phyloP scores from a whole-genome alignment of 2,888 invertebrate species.

The Heterodera filipjevi region DNA sequence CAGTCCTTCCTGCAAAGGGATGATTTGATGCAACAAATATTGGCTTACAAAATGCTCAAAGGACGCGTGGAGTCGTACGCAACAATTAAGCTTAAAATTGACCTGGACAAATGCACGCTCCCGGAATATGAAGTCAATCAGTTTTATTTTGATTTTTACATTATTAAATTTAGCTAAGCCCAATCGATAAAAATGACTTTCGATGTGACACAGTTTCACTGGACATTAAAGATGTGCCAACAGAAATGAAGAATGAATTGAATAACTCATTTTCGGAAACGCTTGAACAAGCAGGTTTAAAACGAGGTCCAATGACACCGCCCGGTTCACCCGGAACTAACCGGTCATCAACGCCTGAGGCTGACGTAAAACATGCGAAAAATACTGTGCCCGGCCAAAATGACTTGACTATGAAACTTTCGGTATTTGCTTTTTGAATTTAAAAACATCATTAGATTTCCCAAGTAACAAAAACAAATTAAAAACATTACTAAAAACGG shows the following conservation, averaged over 20 bases:
- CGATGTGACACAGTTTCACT: neutral
- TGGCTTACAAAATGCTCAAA: constrained; percentile 34
- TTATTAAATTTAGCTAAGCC: neutral
- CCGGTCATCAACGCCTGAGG: constrained; percentile 9
- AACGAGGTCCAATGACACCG: constrained; percentile 27
- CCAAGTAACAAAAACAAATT: too few species aligned
- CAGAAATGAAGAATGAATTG: neutral
- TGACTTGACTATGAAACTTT: neutral
- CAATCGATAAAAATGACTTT: neutral
- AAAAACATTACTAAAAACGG: too few species aligned
- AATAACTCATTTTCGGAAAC: neutral
- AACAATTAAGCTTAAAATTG: constrained; percentile 24
- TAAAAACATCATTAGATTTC: too few species aligned
- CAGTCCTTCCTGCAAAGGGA: constrained; percentile 28
- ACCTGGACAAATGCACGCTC: constrained; percentile 30
- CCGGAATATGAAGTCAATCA: constrained; percentile 32
- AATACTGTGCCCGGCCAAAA: neutral
- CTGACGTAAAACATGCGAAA: neutral
- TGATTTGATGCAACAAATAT: constrained; percentile 33
- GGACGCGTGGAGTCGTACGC: constrained; percentile 34
- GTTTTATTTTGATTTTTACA: neutral
- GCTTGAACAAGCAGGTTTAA: neutral
- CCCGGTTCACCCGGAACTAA: constrained; percentile 26
- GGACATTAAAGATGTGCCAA: neutral
- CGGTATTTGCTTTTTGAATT: neutral